phyloP scores from a whole-genome alignment of 2,797 vertebrate genomes.

The Phylloscopus collybita region DNA sequence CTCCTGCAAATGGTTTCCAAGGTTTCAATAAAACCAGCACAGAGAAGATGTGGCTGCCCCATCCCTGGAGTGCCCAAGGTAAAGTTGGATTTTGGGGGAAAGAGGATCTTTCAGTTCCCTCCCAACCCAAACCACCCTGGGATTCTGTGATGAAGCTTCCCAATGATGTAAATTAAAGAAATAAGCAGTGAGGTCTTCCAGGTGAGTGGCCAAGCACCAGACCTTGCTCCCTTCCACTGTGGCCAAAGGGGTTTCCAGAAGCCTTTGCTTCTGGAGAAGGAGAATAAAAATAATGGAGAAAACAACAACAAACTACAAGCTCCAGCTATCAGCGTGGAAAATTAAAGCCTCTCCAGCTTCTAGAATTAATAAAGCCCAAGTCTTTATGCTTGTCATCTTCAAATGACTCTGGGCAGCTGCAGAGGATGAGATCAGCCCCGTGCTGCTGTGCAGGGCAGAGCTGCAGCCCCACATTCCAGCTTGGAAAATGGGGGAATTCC shows the following conservation, averaged over 20 bases:
- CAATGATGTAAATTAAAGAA: neutral
- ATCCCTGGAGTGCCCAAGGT: neutral
- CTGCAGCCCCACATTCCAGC: neutral
- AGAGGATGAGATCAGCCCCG: neutral
- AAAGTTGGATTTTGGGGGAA: neutral
- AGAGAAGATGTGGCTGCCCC: neutral
- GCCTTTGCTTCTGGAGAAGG: neutral
- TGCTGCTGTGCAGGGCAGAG: neutral
- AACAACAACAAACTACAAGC: neutral
- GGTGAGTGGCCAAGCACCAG: neutral
- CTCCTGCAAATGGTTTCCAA: neutral
- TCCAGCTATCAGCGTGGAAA: neutral
- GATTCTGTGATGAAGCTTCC: neutral
- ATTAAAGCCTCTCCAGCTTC: neutral
- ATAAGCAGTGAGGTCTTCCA: fast-evolving
- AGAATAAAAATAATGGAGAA: neutral
- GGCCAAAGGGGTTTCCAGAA: neutral
- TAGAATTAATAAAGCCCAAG: neutral
- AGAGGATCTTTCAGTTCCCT: too few relatives aligned
- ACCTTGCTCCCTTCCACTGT: too few relatives aligned
- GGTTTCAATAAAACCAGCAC: neutral
- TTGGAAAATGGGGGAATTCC: neutral
- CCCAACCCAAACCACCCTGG: neutral
- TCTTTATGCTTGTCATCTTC: neutral
- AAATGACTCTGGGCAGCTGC: neutral